Base-by-base conservation (phyloP, 2,888 invertebrate genomes). In the Lepidocyrtinus sp. region DNA sequence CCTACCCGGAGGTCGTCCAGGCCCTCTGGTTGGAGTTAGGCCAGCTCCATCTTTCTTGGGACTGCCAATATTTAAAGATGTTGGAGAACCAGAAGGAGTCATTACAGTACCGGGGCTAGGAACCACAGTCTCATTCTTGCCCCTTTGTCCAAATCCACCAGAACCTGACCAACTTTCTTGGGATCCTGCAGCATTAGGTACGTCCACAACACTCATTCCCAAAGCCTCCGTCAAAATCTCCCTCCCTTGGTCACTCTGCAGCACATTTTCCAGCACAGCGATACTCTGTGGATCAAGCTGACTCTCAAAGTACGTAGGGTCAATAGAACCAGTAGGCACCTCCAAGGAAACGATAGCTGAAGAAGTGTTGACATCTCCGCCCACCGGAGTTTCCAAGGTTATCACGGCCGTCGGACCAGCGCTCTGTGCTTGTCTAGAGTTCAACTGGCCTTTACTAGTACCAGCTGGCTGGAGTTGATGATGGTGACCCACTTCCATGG, bases 171-270 rank as follows among this genome's bases (percentile, higher is more conserved):
- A n/a, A n/a, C n/a, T n/a, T n/a, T n/a, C n/a, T n/a, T n/a, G n/a
- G n/a, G n/a, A n/a, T n/a, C n/a, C 59, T 7, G 36, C 59, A 21
- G 64, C 36, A 22, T 82, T 65, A 36, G 62, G 22, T 25, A 46
- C 77, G 25, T 63, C n/a, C 15, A 69, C 75, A 25, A 50, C 74
- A 24, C 71, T 68, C 62, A 67, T 75, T 12, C 55, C 71, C 15
- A 63, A 55, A 15, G 65, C 75, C 12, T 64, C 55, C 22, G 64
- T 69, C 45, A 64, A 25, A 27, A 91, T 90, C 87, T 90, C 90
- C 84, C 90, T 90, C 0, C 91, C 90, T 84, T 91, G 89, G 86
- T 90, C 91, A 61, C 90, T 90, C 83, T 90, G 89, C 15, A 91
- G 86, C 19, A 90, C 90, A 50, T 89, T 90, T 87, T 91, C 90